These are phyloP conservation scores for Drosophila tanythrix DNA, from an alignment of 2,888 invertebrate genomes.

Conservation along the genomic window DNA sequence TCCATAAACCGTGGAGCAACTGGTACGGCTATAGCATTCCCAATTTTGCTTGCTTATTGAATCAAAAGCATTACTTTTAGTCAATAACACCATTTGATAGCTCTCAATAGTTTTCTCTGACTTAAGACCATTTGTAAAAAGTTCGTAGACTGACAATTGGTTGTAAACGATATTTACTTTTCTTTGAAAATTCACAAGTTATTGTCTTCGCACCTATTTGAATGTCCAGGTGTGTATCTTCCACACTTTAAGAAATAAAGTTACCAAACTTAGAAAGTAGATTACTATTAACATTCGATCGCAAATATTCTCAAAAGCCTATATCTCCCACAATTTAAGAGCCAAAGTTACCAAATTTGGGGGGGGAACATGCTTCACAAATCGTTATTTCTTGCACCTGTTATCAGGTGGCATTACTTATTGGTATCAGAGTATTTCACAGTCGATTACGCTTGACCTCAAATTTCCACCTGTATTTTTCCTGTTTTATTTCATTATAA, in stretches of 20 bases:
- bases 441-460: not conserved
- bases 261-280: too few species aligned
- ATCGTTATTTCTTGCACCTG: not conserved
- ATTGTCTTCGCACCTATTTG: too few species aligned
- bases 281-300: not conserved
- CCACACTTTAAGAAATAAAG: not conserved
- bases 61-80: too few species aligned
- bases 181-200: too few species aligned
- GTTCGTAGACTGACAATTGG: too few species aligned
- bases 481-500: not conserved
- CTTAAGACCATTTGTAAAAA: too few species aligned
- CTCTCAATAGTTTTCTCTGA: too few species aligned
- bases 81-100: too few species aligned
- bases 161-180: too few species aligned
- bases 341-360: not conserved
- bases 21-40: too few species aligned
- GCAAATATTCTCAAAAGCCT: not conserved
- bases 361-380: not conserved
- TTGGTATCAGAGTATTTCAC: not conserved
- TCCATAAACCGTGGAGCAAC: too few species aligned
- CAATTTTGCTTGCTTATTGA: too few species aligned
- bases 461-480: not conserved
- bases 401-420: not conserved
- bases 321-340: accelerated
- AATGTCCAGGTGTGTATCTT: not conserved